Conservation (phyloP, 2,797 vertebrate species). For the Galago senegalensis region DNA sequence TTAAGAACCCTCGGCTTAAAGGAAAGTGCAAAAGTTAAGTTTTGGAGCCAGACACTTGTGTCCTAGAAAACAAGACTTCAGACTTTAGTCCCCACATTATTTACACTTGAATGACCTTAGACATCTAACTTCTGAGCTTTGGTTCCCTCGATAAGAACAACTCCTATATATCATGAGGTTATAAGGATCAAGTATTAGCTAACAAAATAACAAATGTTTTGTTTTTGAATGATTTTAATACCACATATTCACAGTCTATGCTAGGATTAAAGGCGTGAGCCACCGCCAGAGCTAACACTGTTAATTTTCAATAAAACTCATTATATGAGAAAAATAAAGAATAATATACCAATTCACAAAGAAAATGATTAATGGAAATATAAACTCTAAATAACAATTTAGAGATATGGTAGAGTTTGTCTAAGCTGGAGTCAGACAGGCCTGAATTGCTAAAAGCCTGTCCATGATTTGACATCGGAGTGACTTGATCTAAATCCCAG, state of each 20-base stretch:
- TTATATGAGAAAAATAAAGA: constrained; percentile 21
- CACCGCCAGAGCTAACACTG: neutral
- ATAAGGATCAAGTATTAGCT: constrained; percentile 40
- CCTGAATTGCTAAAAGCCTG: neutral
- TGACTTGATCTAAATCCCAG: constrained; percentile 36
- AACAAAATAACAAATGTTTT: constrained; percentile 41
- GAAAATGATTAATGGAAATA: constrained; percentile 53
- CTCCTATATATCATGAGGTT: constrained; percentile 46
- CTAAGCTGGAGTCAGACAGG: neutral
- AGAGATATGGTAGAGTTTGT: neutral
- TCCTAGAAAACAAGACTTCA: constrained; percentile 73
- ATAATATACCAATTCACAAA: neutral
- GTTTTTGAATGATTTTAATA: constrained; percentile 35
- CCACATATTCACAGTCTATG: neutral
- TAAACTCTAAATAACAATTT: constrained; percentile 20
- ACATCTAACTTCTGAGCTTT: constrained; percentile 50
- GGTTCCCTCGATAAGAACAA: constrained; percentile 63
- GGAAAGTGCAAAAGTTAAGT: constrained; percentile 57
- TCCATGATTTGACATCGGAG: constrained; percentile 29
- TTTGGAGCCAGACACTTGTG: constrained; percentile 44
- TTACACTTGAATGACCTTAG: constrained; percentile 70
- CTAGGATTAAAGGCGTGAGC: too few relatives aligned
- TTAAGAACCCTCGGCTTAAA: neutral
- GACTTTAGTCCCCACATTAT: constrained; percentile 73
- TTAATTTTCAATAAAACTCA: constrained; percentile 53